Evolutionary conservation across 2,113 vertebrate genomes (phyloP), one percentile per base, ranked within the genome.

Genomic region (Strix aluco): DNA sequence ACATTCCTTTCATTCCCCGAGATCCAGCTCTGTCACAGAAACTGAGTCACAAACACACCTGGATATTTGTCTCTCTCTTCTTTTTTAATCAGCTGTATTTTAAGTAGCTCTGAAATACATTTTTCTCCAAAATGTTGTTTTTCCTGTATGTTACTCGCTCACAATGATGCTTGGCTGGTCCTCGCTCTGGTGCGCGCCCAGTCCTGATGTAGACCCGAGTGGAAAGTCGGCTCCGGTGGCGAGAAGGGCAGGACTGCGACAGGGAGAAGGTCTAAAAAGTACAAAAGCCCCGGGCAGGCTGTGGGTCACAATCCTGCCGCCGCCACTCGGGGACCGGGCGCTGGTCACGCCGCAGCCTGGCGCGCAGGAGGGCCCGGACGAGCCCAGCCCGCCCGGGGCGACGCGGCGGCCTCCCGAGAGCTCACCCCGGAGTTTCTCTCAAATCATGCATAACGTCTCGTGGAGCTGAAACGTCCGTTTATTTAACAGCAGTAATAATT

Each of bases 401-500:
- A 52, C 52, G 21, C 51, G 15, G 88, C 73, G 9, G 83, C 11
- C 80, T 95, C 71, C 8, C 0, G 32, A 63, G 57, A 81, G 80
- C 73, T 88, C 29, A 91, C 92, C 96, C 93, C 44, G 59, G 69
- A 58, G 59, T 70, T 90, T 59, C 88, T 94, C 97, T 97, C 91
- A 97, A 96, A 98, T 86, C 98, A 97, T 92, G 97, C 96, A 91
- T 54, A 92, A 97, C 57, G 55, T 82, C 95, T 38, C n/a, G 3
- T 59, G 84, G 97, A 97, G 97, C 98, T 96, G 91, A 97, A 98
- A 98, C 49, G 94, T 98, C 98, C 96, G 22, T 98, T 98, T 98
- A 98, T 98, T 98, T 97, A 96, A 98, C 97, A 98, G 97, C 98
- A 97, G 97, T 98, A 98, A 98, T 98, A 98, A 98, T 98, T 98